phyloP scores from a whole-genome alignment of 2,113 vertebrate species.

The Loxodonta africana region DNA sequence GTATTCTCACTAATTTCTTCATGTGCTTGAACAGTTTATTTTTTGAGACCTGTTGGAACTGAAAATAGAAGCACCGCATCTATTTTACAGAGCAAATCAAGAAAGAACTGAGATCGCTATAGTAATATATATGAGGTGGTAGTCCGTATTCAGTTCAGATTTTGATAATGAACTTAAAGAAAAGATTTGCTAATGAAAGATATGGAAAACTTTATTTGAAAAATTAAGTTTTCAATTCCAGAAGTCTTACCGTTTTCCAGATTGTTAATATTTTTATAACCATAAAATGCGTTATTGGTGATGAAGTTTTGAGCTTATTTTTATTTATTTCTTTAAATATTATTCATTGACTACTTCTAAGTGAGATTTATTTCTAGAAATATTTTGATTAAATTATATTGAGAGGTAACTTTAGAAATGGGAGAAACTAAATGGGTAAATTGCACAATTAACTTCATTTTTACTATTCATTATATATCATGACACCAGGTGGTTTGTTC shows the following conservation, averaged over 20 bases:
- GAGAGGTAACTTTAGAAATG: not conserved
- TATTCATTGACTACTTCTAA: not conserved
- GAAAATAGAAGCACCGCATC: conserved; percentile 50
- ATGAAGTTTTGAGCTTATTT: not conserved
- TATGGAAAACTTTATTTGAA: not conserved
- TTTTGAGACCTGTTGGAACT: not conserved
- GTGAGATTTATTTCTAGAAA: not conserved
- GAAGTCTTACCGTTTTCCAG: not conserved
- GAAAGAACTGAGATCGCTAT: not conserved
- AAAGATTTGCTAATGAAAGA: not conserved
- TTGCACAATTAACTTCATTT: not conserved
- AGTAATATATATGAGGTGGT: not conserved
- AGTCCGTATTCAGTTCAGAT: not conserved
- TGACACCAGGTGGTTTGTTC: not conserved
- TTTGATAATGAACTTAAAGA: conserved; percentile 34
- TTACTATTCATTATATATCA: not conserved
- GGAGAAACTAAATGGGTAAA: not conserved
- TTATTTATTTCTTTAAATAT: conserved; percentile 7
- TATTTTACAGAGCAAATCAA: not conserved
- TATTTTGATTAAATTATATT: not conserved
- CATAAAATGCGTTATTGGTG: not conserved
- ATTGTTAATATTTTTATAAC: not conserved
- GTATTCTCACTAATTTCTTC: conserved; percentile 53
- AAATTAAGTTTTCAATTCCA: not conserved
- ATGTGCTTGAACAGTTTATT: not conserved